Percentiles rank a stretch among this genome's conserved stretches.
These are phyloP conservation scores for Antheraea assamensis DNA, from an alignment of 2,888 invertebrate genomes.

Conservation along the genomic window DNA sequence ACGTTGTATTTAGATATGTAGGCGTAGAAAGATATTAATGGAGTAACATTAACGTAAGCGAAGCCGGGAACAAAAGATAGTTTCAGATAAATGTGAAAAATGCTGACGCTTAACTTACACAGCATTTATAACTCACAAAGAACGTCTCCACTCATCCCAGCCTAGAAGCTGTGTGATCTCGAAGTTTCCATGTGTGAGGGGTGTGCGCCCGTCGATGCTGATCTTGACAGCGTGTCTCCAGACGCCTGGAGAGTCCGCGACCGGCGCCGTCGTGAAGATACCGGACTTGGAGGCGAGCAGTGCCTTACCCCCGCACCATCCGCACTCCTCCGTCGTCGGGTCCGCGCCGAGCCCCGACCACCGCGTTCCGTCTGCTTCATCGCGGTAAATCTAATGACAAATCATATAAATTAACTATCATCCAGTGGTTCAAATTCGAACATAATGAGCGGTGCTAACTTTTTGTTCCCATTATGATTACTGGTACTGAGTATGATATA, in stretches of 20 bases:
- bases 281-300: conserved; percentile 61
- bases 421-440: too few relatives aligned
- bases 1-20: too few relatives aligned
- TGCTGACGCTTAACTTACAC: neutral
- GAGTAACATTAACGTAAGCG: too few relatives aligned
- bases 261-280: conserved; percentile 77
- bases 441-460: too few relatives aligned
- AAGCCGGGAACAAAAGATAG: neutral
- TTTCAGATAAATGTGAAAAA: neutral
- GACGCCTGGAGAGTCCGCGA: conserved; percentile 72
- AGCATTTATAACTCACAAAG: conserved; percentile 79
- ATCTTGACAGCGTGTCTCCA: conserved; percentile 71
- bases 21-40: too few relatives aligned
- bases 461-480: too few relatives aligned
- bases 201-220: conserved; percentile 52
- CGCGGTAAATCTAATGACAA: conserved; percentile 62
- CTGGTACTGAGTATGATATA: too few relatives aligned
- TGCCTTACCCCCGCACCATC: conserved; percentile 73
- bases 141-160: conserved; percentile 88
- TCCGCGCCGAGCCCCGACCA: conserved; percentile 78
- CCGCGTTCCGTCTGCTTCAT: conserved; percentile 67
- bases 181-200: conserved; percentile 88
- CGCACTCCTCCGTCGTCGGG: conserved; percentile 67
- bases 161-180: conserved; percentile 88
- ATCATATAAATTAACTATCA: too few relatives aligned